A percentile compares a stretch with the other conserved stretches of the same genome.
Evolutionary conservation across 2,113 vertebrate genomes (phyloP).

Genomic region (Ceyx cyanopectus): DNA sequence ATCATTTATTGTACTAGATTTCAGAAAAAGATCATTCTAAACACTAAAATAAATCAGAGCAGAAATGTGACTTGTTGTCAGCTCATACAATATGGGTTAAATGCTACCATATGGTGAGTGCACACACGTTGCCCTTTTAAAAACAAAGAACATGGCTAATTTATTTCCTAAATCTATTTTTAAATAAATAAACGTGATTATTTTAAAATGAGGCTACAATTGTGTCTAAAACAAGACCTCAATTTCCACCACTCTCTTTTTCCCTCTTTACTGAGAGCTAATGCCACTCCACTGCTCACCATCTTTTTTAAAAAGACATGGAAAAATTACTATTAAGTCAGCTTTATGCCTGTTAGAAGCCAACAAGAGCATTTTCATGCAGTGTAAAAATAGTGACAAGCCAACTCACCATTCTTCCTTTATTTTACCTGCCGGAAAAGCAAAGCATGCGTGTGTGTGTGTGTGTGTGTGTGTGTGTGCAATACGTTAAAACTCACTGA

Average conservation of each 20-base stretch:
- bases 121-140: slow-evolving; percentile 29
- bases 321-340: slow-evolving; percentile 39
- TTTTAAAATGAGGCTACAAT: neutral
- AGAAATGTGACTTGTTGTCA: slow-evolving; percentile 42
- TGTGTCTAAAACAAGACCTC: neutral
- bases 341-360: slow-evolving; percentile 27
- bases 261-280: slow-evolving; percentile 2
- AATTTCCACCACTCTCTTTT: neutral
- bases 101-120: slow-evolving; percentile 66
- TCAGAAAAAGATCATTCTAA: slow-evolving; percentile 66
- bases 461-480: neutral
- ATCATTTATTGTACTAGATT: slow-evolving; percentile 21
- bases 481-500: neutral
- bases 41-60: slow-evolving; percentile 65
- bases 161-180: slow-evolving; percentile 50
- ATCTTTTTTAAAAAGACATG: slow-evolving; percentile 31
- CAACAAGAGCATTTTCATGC: slow-evolving; percentile 16
- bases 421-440: slow-evolving; percentile 44
- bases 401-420: slow-evolving; percentile 29
- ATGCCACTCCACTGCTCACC: neutral
- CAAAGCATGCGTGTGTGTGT: neutral
- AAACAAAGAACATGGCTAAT: slow-evolving; percentile 65
- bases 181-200: neutral
- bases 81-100: slow-evolving; percentile 68
- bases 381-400: neutral